These are phyloP conservation scores for Blomia tropicalis DNA, from an alignment of 2,888 invertebrate genomes.

Conservation along the genomic window DNA sequence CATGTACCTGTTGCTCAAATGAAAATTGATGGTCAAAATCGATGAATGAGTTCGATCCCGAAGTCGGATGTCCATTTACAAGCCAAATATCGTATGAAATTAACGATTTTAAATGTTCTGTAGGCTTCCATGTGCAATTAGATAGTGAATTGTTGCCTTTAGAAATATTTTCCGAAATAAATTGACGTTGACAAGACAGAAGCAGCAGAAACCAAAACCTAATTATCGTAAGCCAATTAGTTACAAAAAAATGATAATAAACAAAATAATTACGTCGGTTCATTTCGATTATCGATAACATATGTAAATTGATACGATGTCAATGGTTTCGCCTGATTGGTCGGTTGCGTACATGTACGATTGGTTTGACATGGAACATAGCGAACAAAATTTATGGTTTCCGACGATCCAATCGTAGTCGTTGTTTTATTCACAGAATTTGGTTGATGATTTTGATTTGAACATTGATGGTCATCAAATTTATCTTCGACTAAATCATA, in stretches of 20 bases:
- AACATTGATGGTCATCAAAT: conserved; percentile 69
- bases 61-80: conserved; percentile 86
- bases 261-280: conserved; percentile 53
- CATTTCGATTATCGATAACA: conserved; percentile 67
- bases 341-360: conserved; percentile 58
- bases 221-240: too few species aligned
- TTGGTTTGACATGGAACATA: conserved; percentile 64
- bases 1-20: conserved; percentile 2
- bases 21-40: conserved; percentile 74
- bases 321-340: conserved; percentile 46
- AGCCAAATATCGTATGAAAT: conserved; percentile 81
- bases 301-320: conserved; percentile 82
- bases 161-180: conserved; percentile 47
- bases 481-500: conserved; percentile 62
- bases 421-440: too few species aligned
- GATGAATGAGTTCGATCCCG: conserved; percentile 53
- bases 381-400: conserved; percentile 49
- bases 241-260: conserved; percentile 22
- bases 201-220: conserved; percentile 93
- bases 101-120: conserved; percentile 32
- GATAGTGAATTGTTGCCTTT: conserved; percentile 42
- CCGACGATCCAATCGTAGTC: too few species aligned
- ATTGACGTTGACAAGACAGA: conserved; percentile 51
- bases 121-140: conserved; percentile 58
- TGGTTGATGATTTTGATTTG: conserved; percentile 47